Conservation (phyloP, 2,113 vertebrate genomes). For the Corvus moneduloides region DNA sequence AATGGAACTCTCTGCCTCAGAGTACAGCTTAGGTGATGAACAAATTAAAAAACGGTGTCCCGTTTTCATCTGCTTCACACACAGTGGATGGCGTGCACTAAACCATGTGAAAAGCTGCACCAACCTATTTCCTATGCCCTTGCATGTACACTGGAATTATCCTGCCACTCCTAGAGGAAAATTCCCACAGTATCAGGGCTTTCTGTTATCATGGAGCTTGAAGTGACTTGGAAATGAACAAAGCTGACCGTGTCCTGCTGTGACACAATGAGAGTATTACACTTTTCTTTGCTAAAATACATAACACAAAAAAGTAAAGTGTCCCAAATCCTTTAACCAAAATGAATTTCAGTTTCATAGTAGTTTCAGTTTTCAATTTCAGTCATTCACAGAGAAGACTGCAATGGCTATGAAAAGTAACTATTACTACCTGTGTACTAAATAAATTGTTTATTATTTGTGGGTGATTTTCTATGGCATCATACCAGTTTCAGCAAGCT, state of each 20-base stretch:
- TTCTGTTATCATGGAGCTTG: neutral
- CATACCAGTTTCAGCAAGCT: neutral
- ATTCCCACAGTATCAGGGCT: neutral
- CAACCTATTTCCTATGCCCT: neutral
- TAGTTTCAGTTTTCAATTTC: neutral
- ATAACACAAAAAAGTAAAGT: neutral
- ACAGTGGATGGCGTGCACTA: neutral
- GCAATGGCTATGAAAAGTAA: neutral
- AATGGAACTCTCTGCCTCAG: neutral
- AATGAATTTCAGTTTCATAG: neutral
- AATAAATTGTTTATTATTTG: neutral
- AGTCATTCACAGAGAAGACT: neutral
- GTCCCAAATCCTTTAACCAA: neutral
- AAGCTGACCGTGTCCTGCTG: neutral
- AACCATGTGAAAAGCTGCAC: neutral
- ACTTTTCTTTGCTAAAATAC: neutral
- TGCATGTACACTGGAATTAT: neutral
- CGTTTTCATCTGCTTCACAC: neutral
- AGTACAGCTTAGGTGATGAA: neutral
- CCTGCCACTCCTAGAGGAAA: neutral
- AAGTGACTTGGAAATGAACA: neutral
- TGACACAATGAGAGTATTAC: neutral
- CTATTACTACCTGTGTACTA: neutral
- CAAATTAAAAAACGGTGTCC: neutral
- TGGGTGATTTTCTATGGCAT: neutral